Evolutionary conservation across 35 echinoderm and acorn worm species (phyloP), one percentile per base, ranked within the genome.

Genomic region (Acanthaster planci): DNA sequence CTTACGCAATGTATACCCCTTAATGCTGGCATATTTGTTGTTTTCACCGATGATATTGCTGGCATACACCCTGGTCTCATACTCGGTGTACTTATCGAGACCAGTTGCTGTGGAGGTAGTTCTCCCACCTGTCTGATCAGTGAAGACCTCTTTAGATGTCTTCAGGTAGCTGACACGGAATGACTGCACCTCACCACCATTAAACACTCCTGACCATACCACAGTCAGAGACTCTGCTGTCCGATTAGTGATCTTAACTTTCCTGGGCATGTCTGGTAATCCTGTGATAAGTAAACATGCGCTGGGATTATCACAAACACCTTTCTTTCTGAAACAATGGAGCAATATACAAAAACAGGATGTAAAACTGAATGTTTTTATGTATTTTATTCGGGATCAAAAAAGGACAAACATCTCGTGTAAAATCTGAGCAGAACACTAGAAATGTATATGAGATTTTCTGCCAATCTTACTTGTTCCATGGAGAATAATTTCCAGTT

Each of bases 391-490:
- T n/a, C n/a, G n/a, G n/a, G n/a, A n/a, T n/a, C n/a, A n/a, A n/a
- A n/a, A n/a, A n/a, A n/a, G n/a, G n/a, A n/a, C n/a, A n/a, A n/a
- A n/a, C n/a, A n/a, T n/a, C n/a, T n/a, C n/a, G n/a, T n/a, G n/a
- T n/a, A n/a, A n/a, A n/a, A n/a, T n/a, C n/a, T n/a, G n/a, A n/a
- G n/a, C n/a, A n/a, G n/a, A n/a, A n/a, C n/a, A n/a, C n/a, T n/a
- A n/a, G n/a, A n/a, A n/a, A n/a, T n/a, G n/a, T n/a, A n/a, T n/a
- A n/a, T n/a, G n/a, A n/a, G n/a, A n/a, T n/a, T n/a, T n/a, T n/a
- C n/a, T n/a, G n/a, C n/a, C n/a, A 22, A 68, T 22, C 60, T 68
- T 68, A 68, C 60, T 68, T 27, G 60, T 68, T 68, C 60, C 60
- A 68, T 19, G 21, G 2, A 68, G 60, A 27, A 8, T 29, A 14